Evolutionary conservation across 2,888 invertebrate species (phyloP).

Genomic region (Nephrotoma guestfalica): DNA sequence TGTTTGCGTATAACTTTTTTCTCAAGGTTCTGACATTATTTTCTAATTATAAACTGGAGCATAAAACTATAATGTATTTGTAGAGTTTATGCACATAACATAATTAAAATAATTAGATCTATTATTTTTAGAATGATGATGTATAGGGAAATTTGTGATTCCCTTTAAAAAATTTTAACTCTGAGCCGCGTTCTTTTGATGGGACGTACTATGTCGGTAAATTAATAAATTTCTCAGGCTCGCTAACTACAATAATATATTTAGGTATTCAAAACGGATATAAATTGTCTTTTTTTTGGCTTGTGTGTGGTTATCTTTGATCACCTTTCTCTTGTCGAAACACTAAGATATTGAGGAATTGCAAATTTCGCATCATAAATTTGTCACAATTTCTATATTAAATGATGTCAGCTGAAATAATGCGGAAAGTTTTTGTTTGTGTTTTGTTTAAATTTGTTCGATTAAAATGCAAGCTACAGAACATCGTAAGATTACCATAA

Average conservation of each 20-base stretch:
- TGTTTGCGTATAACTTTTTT: background rate
- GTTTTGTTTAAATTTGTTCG: background rate
- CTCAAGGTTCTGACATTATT: background rate
- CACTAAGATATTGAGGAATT: background rate
- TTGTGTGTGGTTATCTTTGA: background rate
- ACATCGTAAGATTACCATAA: background rate
- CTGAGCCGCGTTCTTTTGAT: background rate
- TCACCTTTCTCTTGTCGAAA: background rate
- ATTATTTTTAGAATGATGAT: background rate
- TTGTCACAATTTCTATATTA: background rate
- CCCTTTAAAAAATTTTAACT: no score
- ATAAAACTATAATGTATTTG: background rate
- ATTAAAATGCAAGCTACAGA: background rate
- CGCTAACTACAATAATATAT: background rate
- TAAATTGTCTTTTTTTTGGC: background rate
- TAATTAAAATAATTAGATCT: background rate
- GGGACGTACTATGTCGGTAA: background rate
- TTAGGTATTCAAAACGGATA: background rate
- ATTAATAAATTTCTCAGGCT: background rate
- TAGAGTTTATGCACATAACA: background rate
- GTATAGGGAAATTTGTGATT: background rate
- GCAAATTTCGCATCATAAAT: background rate
- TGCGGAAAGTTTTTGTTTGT: background rate
- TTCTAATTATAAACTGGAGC: background rate
- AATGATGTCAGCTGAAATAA: background rate